Base-by-base conservation (phyloP, 1,140 invertebrate species). In the Drosophila burlai region DNA sequence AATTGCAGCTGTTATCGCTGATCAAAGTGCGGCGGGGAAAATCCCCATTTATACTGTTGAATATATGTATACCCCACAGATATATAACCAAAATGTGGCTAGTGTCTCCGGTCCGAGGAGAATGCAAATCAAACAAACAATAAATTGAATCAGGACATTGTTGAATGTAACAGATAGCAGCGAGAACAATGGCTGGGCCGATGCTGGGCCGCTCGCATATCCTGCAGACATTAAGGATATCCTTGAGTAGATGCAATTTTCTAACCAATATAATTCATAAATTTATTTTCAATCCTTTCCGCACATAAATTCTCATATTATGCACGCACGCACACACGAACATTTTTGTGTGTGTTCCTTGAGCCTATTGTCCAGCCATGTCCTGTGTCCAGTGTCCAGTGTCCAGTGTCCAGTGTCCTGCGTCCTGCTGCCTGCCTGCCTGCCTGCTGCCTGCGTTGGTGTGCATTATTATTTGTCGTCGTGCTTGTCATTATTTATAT, bases 251-350 rank as follows among this genome's bases (percentile, higher is more conserved):
- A 92, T 92, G 82, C 90, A 92, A 92, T 92, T 92, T 92, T 92
- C 90, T 92, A 92, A 83, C 90, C 90, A 92, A 92, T 92, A 92
- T 92, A 92, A 92, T 92, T 92, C 91, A 92, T 92, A 92, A 92
- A 92, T 92, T 92, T 92, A 92, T 92, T 92, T 92, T 90, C 90
- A 92, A 92, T 92, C 83, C 90, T 92, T 92, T 92, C 83, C 85
- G 85, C 83, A 90, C 90, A 92, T 91, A 91, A 91, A 91, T 91
- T 91, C 78, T 91, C 90, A 92, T 92, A 91, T 91, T 91, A 89
- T 89, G 80, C 81, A 86, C 61, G 81, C 62, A 64, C 61, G 67
- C 62, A 84, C 57, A 71, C 42, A 68, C 21, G 47, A 13, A n/a
- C 47, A 55, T 83, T 76, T 82, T 81, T 74, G 36, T 61, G 40